Percentiles rank a stretch among this genome's conserved stretches.
These are phyloP conservation scores for Sorex araneus DNA, from an alignment of 2,113 vertebrate genomes.

Conservation along the genomic window DNA sequence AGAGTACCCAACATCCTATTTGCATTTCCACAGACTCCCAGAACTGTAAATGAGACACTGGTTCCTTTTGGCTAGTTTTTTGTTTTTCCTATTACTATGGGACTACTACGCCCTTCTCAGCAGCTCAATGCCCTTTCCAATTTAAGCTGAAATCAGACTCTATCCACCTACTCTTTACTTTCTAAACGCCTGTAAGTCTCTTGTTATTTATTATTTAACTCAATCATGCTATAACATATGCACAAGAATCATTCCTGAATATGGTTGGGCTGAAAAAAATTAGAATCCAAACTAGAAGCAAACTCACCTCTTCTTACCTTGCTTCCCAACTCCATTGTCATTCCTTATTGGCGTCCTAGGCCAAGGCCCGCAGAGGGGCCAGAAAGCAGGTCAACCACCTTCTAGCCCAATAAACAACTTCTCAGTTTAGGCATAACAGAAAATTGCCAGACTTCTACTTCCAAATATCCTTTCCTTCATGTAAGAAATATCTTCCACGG, in stretches of 20 bases:
- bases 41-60: neutral
- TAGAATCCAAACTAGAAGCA: constrained; percentile 53
- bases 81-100: neutral
- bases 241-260: constrained; percentile 66
- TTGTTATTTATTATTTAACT: constrained; percentile 82
- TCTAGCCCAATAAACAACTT: neutral
- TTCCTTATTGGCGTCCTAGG: neutral
- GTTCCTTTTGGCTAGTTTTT: neutral
- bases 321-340: neutral
- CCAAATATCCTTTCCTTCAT: neutral
- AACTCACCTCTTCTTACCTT: neutral
- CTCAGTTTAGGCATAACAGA: neutral
- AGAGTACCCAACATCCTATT: neutral
- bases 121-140: constrained; percentile 51
- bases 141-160: constrained; percentile 73
- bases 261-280: constrained; percentile 35
- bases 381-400: neutral
- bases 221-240: constrained; percentile 57
- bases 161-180: constrained; percentile 47
- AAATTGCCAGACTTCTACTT: constrained; percentile 33
- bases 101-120: constrained; percentile 23
- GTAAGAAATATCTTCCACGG: neutral
- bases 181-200: constrained; percentile 51
- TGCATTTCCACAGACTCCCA: neutral
- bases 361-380: neutral